Evolutionary conservation across 2,797 vertebrate species (phyloP), one percentile per base, ranked within the genome.

Genomic region (Myripristis jacobus): DNA sequence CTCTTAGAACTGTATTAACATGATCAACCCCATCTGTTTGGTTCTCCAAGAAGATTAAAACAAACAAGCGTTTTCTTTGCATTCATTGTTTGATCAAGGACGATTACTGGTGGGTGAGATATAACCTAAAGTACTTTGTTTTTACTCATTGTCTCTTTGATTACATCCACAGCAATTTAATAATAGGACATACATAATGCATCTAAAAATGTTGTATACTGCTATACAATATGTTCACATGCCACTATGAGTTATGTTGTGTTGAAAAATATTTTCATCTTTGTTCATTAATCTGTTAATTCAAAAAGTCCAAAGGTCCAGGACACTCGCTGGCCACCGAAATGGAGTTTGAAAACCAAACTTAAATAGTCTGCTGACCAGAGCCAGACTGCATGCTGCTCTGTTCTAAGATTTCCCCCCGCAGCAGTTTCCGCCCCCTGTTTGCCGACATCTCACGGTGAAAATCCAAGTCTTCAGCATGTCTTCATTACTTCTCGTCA

Each of bases 401-500:
- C 57, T 44, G 55, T 57, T 24, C 78, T 68, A 19, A 44, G 22
- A 12, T 68, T 56, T 57, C 22, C 27, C 29, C 6, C 12, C 22
- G 46, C 46, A 44, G 36, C 46, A 57, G 47, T 9, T 31, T 51
- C 54, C 53, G 43, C 31, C 60, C 77, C 19, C 29, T 38, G 24
- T 48, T 60, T 47, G 58, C 64, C 51, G 52, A 60, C 63, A 38
- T 70, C 55, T 52, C 8, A 52, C 18, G 11, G 27, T 36, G 5
- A 57, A 51, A 38, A 66, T 66, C 50, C 58, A 65, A 13, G 11
- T 57, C 66, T 41, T 41, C 2, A 19, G 29, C 50, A 65, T 9
- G 46, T 81, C 68, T 84, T 85, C 60, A 85, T 87, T 64, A 75
- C 57, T 6, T 59, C 61, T 77, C 47, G 18, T 69, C 65, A 52